Evolutionary conservation across 1,140 invertebrate genomes (phyloP), one percentile per base, ranked within the genome.

Genomic region (Globodera rostochiensis): DNA sequence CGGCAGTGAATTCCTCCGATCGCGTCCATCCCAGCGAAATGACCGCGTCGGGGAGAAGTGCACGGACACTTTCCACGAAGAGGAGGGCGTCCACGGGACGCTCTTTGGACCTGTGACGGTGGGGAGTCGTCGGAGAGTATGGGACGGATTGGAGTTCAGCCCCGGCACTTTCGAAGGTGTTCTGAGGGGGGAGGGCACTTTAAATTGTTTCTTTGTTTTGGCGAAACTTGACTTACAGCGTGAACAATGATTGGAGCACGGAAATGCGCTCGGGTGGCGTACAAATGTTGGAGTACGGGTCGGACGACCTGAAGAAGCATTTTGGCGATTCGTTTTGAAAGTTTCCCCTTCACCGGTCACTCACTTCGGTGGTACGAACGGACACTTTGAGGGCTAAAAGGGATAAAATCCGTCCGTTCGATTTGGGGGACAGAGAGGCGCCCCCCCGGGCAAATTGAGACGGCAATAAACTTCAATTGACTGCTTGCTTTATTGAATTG

Each of bases 31-130:
- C 69, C 2, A 86, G 70, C 7, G 86, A 87, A 46, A 86, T 82
- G n/a, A 87, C 79, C n/a, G 85, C 74, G 67, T 86, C 86, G 25
- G 85, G 85, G 6, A 86, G 77, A 7, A 87, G 70, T 53, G 86
- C 70, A 5, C 77, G 69, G 36, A 77, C 83, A 47, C 79, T 83
- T 46, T 87, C 80, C 6, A 86, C 74, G 60, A 86, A 87, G n/a
- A 83, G 64, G 49, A 82, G 57, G 15, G 80, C 69, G 77, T 86
- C 85, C 5, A 86, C 85, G 21, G 85, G 47, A 69, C 83, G 83
- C 86, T 86, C 69, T 71, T 21, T 71, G 69, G 25, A 36, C 25
- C 25, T 36, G 2, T 70, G n/a, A 5, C 25, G 69, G 57, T 15
- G 11, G 57, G 19, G 19, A 15, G 57, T 1, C 57, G 3, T 11